These are phyloP conservation scores for Drosophila ficusphila DNA, from an alignment of 1,140 invertebrate genomes.

Conservation along the genomic window DNA sequence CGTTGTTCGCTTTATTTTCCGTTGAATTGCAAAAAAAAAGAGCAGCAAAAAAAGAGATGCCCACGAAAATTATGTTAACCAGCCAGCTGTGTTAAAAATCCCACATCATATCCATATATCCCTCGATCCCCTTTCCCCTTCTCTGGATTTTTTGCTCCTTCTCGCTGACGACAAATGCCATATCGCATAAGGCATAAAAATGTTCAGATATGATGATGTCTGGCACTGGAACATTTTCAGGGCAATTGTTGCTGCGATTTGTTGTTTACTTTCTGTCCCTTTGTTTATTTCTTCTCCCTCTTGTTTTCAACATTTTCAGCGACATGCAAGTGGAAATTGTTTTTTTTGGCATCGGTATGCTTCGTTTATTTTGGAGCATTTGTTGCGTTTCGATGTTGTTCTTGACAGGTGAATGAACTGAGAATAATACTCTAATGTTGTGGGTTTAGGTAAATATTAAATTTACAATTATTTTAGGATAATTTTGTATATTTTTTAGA, in stretches of 20 bases:
- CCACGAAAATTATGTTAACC: constrained; percentile 83
- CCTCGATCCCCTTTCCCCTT: not conserved
- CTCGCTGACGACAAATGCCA: constrained; percentile 13
- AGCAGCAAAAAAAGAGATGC: constrained; percentile 43
- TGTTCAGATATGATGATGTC: constrained; percentile 31
- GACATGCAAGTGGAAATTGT: constrained; percentile 4
- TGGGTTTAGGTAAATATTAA: not conserved
- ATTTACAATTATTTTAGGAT: not conserved
- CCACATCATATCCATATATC: constrained; percentile 52
- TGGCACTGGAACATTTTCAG: constrained; percentile 1
- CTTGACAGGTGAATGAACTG: constrained; percentile 7
- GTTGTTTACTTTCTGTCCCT: not conserved
- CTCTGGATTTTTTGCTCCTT: not conserved
- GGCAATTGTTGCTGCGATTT: constrained; percentile 18
- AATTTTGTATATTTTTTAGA: too few species aligned
- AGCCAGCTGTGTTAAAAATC: constrained; percentile 73
- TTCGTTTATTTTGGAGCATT: not conserved
- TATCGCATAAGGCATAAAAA: constrained; percentile 34
- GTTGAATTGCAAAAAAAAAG: constrained; percentile 34
- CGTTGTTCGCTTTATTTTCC: constrained; percentile 41
- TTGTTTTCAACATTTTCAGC: constrained; percentile 1
- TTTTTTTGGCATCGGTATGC: constrained; percentile 6
- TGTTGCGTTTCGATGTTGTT: not conserved
- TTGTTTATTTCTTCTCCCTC: not conserved
- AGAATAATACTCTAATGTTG: not conserved